phyloP scores from a whole-genome alignment of 1,140 invertebrate species.

The Drosophila varians region DNA sequence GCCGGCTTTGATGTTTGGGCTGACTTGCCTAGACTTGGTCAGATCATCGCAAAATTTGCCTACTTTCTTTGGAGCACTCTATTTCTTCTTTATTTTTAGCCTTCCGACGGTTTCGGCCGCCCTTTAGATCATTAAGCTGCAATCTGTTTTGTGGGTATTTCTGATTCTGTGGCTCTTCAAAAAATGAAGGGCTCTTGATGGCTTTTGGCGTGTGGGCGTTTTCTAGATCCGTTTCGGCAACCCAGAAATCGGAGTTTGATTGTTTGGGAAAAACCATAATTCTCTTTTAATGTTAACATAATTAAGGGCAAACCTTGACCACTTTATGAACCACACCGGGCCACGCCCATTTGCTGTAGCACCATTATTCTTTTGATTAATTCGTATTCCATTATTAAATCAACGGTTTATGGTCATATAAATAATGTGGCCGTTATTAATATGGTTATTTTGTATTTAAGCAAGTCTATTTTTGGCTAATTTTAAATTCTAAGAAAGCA shows the following conservation, averaged over 20 bases:
- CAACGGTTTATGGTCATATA: conserved; percentile 36
- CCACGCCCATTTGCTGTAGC: conserved; percentile 31
- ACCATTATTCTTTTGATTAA: conserved; percentile 20
- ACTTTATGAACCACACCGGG: not conserved
- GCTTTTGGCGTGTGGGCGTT: conserved; percentile 29
- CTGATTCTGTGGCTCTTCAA: conserved; percentile 14
- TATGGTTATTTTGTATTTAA: conserved; percentile 14
- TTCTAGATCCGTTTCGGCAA: conserved; percentile 44
- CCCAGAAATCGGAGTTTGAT: conserved; percentile 45
- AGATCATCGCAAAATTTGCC: conserved; percentile 18
- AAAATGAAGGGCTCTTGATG: conserved; percentile 35
- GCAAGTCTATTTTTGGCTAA: conserved; percentile 44
- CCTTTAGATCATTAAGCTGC: conserved; percentile 39
- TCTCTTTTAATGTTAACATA: conserved; percentile 43
- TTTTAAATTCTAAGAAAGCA: conserved; percentile 58
- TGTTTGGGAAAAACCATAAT: conserved; percentile 35
- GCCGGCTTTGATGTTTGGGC: conserved; percentile 49
- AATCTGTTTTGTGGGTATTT: conserved; percentile 31
- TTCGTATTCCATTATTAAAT: conserved; percentile 35
- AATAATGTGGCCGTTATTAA: conserved; percentile 39
- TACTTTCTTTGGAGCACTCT: conserved; percentile 29
- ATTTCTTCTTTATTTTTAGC: not conserved
- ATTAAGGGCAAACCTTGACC: conserved; percentile 50
- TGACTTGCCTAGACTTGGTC: conserved; percentile 24
- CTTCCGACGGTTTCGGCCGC: conserved; percentile 4